Evolutionary conservation across 2,888 invertebrate genomes (phyloP).

Genomic region (Heliconius ismenius): DNA sequence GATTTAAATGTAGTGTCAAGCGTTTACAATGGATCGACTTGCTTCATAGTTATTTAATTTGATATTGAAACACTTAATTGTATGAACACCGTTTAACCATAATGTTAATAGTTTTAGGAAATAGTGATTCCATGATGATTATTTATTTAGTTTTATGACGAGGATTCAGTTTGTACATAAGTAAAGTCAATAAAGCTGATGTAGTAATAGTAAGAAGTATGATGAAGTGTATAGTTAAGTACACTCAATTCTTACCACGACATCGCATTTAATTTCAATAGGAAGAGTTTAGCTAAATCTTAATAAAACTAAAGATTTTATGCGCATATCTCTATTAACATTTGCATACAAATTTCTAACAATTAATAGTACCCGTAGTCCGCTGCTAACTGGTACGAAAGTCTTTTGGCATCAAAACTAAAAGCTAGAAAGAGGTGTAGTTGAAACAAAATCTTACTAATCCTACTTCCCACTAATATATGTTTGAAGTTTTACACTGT

Average conservation of each 20-base stretch:
- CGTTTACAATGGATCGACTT: constrained; percentile 43
- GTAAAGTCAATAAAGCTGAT: neutral
- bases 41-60: constrained; percentile 47
- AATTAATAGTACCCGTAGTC: too few species aligned
- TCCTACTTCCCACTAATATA: too few species aligned
- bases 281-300: neutral
- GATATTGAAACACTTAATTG: constrained; percentile 2
- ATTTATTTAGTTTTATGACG: neutral
- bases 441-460: too few species aligned
- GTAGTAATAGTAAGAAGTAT: neutral
- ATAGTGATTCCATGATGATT: constrained; percentile 27
- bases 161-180: neutral
- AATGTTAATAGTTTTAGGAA: neutral
- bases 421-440: too few species aligned
- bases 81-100: neutral
- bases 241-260: constrained; percentile 1
- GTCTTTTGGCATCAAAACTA: too few species aligned
- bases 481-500: neutral
- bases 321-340: neutral
- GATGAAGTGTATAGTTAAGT: neutral
- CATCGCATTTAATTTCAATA: neutral
- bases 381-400: too few species aligned
- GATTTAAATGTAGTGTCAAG: constrained; percentile 16
- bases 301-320: neutral
- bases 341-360: too few species aligned